Conservation (phyloP, 2,113 vertebrate genomes). For the Protobothrops mucrosquamatus region DNA sequence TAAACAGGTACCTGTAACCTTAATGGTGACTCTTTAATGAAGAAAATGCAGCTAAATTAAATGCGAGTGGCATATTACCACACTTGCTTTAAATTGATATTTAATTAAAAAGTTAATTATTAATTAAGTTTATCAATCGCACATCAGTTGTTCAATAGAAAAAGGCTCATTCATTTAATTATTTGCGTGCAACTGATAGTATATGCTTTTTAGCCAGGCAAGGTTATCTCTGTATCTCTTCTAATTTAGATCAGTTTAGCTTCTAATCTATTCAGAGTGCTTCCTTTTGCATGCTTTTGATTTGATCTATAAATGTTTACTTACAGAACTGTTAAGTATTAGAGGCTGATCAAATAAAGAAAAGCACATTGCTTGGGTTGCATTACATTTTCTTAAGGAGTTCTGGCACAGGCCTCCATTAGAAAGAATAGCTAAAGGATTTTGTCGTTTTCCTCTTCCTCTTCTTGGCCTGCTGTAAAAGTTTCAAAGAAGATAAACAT, state of each 20-base stretch:
- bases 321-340: conserved; percentile 70
- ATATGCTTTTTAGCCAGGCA: conserved; percentile 74
- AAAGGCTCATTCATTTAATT: conserved; percentile 79
- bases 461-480: conserved; percentile 62
- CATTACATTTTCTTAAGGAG: conserved; percentile 47
- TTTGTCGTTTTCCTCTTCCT: background rate
- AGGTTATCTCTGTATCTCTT: conserved; percentile 79
- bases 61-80: conserved; percentile 67
- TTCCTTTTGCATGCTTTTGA: conserved; percentile 62
- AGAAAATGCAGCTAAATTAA: conserved; percentile 63
- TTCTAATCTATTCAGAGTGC: conserved; percentile 66
- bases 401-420: conserved; percentile 15
- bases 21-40: conserved; percentile 45
- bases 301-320: conserved; percentile 69
- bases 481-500: conserved; percentile 70
- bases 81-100: conserved; percentile 75
- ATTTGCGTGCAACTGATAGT: conserved; percentile 72
- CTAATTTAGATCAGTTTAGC: conserved; percentile 71
- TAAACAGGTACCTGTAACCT: conserved; percentile 53
- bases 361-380: conserved; percentile 44
- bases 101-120: conserved; percentile 88
- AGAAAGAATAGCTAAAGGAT: conserved; percentile 40
- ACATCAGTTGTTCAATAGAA: conserved; percentile 78
- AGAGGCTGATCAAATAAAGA: conserved; percentile 70
- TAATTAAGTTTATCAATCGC: conserved; percentile 77